Base-by-base conservation (phyloP, 2,888 invertebrate genomes). In the Monopis laevigella region DNA sequence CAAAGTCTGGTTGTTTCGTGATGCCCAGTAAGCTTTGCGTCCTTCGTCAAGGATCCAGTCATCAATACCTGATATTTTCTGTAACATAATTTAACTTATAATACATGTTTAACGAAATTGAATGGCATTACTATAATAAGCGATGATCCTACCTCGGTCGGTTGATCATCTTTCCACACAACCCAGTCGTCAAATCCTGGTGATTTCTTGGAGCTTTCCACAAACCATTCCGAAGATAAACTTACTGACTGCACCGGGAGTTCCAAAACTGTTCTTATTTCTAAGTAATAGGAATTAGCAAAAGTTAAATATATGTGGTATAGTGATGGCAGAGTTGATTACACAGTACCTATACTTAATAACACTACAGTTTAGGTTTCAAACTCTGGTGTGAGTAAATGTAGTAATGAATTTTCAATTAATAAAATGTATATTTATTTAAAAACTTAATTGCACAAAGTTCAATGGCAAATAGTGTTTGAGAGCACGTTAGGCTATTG, bases 211-310 rank as follows among this genome's bases (percentile, higher is more conserved):
- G 83, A 72, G 38, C 92, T 92, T 34, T 83, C 80, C 17, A 62
- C 59, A 60, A 95, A 95, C 93, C 93, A 93, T 16, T 84, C 83
- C 43, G 93, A 91, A 40, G 84, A 61, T 44, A 85, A 66, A 47
- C 90, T 89, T 7, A 87, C 80, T 40, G 87, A 86, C 56, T 70
- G 63, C 4, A 78, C 47, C 2, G 65, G 59, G 39, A 82, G 47
- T 2, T 69, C 69, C 14, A 72, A 44, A 5, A 82, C 52, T 10
- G 77, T 51, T 56, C 78, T 80, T 12, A 82, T 49, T 24, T 83
- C 85, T 58, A 90, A n/a, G n/a, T n/a, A n/a, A n/a, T n/a, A n/a
- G n/a, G n/a, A n/a, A n/a, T n/a, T n/a, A n/a, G n/a, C n/a, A n/a
- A n/a, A n/a, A n/a, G n/a, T n/a, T n/a, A n/a, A n/a, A n/a, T n/a